phyloP scores from a whole-genome alignment of 2,797 vertebrate species.

The Myiotriccus ornatus region DNA sequence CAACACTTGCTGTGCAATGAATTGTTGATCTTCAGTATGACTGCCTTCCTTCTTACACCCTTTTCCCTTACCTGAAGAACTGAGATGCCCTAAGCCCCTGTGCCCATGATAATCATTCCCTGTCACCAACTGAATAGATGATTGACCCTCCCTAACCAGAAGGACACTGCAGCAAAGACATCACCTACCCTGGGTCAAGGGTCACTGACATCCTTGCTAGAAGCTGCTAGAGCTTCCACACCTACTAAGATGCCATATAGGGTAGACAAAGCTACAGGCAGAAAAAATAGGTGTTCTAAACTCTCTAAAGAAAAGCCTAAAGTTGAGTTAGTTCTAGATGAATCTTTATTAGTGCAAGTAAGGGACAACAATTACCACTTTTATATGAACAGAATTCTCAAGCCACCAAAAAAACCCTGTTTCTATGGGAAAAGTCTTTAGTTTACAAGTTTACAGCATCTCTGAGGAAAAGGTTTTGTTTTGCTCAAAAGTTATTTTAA shows the following conservation, averaged over 20 bases:
- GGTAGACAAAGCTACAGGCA: not conserved
- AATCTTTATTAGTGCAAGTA: not conserved
- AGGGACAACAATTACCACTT: not conserved
- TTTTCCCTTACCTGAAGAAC: not conserved
- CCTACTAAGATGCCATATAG: not conserved
- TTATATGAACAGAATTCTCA: not conserved
- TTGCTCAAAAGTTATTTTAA: not conserved
- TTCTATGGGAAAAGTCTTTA: not conserved
- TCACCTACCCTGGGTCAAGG: not conserved
- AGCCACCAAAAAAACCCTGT: not conserved
- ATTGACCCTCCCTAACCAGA: not conserved
- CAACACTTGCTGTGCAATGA: not conserved
- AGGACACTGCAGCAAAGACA: not conserved
- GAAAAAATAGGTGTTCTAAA: not conserved
- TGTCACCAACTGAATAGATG: not conserved
- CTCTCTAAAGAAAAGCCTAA: not conserved
- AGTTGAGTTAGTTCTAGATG: not conserved
- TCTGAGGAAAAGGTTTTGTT: not conserved
- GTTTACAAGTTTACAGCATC: not conserved
- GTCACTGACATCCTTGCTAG: not conserved
- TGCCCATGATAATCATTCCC: no score
- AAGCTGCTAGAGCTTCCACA: not conserved
- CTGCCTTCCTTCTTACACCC: no score
- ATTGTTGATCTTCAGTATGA: not conserved
- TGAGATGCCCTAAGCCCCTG: fast-evolving